Evolutionary conservation across 1,140 invertebrate species (phyloP), one percentile per base, ranked within the genome.

Genomic region (Drosophila sp.): DNA sequence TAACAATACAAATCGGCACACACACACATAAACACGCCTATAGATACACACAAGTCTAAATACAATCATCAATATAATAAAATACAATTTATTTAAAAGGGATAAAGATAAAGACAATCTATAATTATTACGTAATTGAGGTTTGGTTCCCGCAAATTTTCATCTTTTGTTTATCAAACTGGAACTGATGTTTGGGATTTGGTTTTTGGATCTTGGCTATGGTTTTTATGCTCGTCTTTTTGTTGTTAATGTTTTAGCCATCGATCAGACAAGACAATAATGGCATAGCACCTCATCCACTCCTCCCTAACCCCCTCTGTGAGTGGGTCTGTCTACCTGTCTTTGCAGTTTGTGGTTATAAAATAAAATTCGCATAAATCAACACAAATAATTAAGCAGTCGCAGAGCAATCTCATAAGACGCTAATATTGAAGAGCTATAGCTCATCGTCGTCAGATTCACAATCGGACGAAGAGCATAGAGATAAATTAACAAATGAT

Each of bases 291-390:
- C 23, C 38, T 40, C 35, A 25, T 27, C 23, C n/a, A 41, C 38
- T 27, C 60, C 60, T 23, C 10, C 44, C 27, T 2, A n/a, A 17
- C 33, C 27, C 23, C 32, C 32, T 4, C 27, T 27, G 8, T 23
- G 23, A 4, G 55, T 50, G 23, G 7, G 3, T 50, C 35, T 50
- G 23, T 50, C 30, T 56, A 60, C 33, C 54, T 50, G 27, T 68
- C 47, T 72, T 33, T 62, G 41, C 65, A 60, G 44, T 76, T 61
- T 76, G 68, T 85, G 60, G 74, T 85, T 78, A 75, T 72, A 85
- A 81, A 69, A 78, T 81, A 85, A 81, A 75, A 78, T 81, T 85
- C 81, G 82, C 81, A 85, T 85, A 85, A 85, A 85, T 85, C 81
- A 85, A 85, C 74, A 60, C 82, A 81, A 78, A 80, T 85, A 85